A percentile compares a stretch with the other conserved stretches of the same genome.
These are phyloP conservation scores for Pao palembangensis DNA, from an alignment of 2,113 vertebrate species.

Conservation along the genomic window DNA sequence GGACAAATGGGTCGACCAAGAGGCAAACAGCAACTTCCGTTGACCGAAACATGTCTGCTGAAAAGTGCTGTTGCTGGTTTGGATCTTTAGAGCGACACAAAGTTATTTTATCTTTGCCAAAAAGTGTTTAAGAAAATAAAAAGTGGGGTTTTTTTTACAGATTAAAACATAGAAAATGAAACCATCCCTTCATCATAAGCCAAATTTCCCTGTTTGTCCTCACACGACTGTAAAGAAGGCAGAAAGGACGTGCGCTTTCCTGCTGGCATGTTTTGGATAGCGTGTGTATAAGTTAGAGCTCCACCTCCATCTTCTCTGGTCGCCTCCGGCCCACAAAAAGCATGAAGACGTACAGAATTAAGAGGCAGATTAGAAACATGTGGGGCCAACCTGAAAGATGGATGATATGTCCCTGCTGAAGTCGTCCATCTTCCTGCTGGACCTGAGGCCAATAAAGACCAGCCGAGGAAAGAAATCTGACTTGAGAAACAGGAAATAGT, in stretches of 20 bases:
- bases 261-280: conserved; percentile 34
- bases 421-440: conserved; percentile 41
- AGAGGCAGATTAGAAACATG: conserved; percentile 66
- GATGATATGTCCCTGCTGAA: conserved; percentile 41
- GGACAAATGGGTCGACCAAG: no score
- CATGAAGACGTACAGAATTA: conserved; percentile 55
- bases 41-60: no score
- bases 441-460: conserved; percentile 11
- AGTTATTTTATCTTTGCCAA: no score
- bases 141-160: no score
- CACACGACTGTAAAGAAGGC: background rate
- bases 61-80: no score
- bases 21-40: no score
- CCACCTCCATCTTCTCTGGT: conserved; percentile 37
- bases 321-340: conserved; percentile 41
- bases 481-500: conserved; percentile 1
- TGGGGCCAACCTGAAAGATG: conserved; percentile 55
- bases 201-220: no score
- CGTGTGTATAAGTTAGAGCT: conserved; percentile 32
- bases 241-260: conserved; percentile 23
- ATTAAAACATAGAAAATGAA: no score
- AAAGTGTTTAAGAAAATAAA: no score
- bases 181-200: no score
- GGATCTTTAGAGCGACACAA: no score
- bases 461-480: conserved; percentile 12